Evolutionary conservation across 2,888 invertebrate genomes (phyloP).

Genomic region (Odontocolon sp.): DNA sequence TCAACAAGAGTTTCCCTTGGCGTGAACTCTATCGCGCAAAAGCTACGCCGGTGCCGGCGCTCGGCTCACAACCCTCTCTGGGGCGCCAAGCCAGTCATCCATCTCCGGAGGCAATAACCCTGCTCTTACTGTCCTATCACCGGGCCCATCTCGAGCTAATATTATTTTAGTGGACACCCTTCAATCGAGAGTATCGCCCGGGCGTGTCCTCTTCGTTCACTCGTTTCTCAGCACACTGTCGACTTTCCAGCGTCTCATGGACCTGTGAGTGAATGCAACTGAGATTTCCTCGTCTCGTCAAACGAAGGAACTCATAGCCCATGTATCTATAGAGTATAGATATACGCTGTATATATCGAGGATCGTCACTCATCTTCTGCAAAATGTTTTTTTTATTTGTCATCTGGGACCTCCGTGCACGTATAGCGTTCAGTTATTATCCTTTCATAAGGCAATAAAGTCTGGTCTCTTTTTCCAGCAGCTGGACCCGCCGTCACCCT

Average conservation of each 20-base stretch:
- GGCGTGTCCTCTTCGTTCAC: constrained; percentile 47
- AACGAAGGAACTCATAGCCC: neutral
- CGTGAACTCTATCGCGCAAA: constrained; percentile 31
- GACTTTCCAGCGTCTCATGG: constrained; percentile 7
- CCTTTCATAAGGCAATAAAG: constrained; percentile 32
- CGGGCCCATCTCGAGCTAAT: constrained; percentile 68
- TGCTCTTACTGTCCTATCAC: constrained; percentile 61
- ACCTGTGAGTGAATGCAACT: neutral
- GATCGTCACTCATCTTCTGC: neutral
- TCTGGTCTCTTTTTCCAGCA: neutral
- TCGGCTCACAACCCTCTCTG: constrained; percentile 40
- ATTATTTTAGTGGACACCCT: constrained; percentile 67
- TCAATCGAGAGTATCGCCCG: constrained; percentile 55
- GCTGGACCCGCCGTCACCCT: neutral
- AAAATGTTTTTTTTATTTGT: constrained; percentile 34
- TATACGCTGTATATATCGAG: neutral
- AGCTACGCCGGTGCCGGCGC: constrained; percentile 17
- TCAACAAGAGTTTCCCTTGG: constrained; percentile 15
- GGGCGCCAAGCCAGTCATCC: constrained; percentile 46
- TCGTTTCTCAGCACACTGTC: neutral
- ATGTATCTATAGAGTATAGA: no score
- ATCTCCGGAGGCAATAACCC: constrained; percentile 58
- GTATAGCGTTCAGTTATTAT: neutral
- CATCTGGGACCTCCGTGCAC: constrained; percentile 8
- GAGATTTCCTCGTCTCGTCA: constrained; percentile 21